phyloP scores from a whole-genome alignment of 2,113 vertebrate species.

The Tragelaphus strepsiceros region DNA sequence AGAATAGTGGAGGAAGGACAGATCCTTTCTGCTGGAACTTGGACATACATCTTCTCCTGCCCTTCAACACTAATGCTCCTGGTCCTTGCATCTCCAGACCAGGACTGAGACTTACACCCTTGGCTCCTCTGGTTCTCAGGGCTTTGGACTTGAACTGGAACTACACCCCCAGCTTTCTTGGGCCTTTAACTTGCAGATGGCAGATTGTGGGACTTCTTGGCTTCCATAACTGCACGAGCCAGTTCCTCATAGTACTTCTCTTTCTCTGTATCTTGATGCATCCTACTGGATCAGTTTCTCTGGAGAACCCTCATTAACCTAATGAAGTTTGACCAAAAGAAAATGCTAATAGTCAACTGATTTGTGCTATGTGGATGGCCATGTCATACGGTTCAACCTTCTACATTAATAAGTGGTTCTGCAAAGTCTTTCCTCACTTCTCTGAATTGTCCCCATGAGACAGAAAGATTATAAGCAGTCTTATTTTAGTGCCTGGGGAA shows the following conservation, averaged over 20 bases:
- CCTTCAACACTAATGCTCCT: background rate
- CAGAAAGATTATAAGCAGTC: background rate
- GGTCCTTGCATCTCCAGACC: background rate
- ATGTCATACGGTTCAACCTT: background rate
- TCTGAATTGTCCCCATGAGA: conserved; percentile 13
- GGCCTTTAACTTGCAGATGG: background rate
- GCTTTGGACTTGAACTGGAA: background rate
- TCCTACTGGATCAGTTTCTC: background rate
- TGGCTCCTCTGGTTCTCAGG: background rate
- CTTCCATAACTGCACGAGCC: background rate
- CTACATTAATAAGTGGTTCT: background rate
- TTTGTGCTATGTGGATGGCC: background rate
- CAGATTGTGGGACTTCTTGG: background rate
- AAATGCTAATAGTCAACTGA: background rate
- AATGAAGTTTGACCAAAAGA: background rate
- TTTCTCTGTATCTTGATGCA: background rate
- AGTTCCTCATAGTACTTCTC: background rate
- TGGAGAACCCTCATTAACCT: background rate
- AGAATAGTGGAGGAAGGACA: background rate
- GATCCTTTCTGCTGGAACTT: background rate
- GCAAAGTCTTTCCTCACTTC: background rate
- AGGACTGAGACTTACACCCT: background rate
- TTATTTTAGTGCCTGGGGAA: background rate
- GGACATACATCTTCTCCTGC: background rate
- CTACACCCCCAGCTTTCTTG: background rate